phyloP scores from a whole-genome alignment of 2,113 vertebrate species.

The Anguilla japonica region DNA sequence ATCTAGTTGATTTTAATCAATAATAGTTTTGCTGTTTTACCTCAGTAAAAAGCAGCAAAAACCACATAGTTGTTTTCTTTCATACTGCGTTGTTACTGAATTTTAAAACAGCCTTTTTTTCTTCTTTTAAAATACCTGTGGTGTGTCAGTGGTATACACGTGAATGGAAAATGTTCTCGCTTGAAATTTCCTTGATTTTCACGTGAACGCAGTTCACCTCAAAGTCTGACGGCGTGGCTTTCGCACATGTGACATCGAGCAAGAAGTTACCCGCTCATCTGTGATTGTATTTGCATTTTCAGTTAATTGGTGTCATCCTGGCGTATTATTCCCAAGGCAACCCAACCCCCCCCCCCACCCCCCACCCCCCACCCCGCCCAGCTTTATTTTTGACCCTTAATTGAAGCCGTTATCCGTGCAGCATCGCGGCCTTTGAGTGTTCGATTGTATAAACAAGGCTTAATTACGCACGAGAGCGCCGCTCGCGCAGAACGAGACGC shows the following conservation, averaged over 20 bases:
- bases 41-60: background rate
- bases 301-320: slow-evolving; percentile 67
- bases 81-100: no score
- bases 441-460: slow-evolving; percentile 67
- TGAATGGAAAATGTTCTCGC: background rate
- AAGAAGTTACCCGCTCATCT: slow-evolving; percentile 62
- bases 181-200: background rate
- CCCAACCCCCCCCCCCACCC: background rate
- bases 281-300: slow-evolving; percentile 69
- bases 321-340: slow-evolving; percentile 52
- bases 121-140: background rate
- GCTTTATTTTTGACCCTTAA: slow-evolving; percentile 68
- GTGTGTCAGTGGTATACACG: background rate
- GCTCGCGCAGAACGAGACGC: slow-evolving; percentile 67
- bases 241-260: slow-evolving; percentile 51
- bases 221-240: slow-evolving; percentile 23
- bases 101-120: no score
- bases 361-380: background rate
- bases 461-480: slow-evolving; percentile 74
- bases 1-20: background rate
- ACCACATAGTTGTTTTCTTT: background rate
- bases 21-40: background rate
- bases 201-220: background rate
- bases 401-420: slow-evolving; percentile 68
- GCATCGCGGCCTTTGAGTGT: slow-evolving; percentile 61